Evolutionary conservation across 2,113 vertebrate species (phyloP).

Genomic region (Aix galericulata): DNA sequence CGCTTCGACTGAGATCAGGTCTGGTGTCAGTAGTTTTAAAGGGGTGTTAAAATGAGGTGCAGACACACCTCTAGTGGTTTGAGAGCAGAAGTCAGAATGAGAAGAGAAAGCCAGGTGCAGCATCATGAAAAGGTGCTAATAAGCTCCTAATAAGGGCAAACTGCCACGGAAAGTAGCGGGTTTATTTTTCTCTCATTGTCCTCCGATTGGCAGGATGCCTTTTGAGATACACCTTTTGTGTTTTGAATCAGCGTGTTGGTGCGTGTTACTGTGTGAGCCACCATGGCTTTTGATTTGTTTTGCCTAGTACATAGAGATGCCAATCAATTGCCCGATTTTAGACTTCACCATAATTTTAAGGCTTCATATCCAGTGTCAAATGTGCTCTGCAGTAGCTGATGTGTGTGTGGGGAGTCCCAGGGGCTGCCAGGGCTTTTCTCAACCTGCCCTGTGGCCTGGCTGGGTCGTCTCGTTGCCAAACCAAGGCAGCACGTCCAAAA

Average conservation of each 20-base stretch:
- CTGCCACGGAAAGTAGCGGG: background rate
- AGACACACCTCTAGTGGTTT: background rate
- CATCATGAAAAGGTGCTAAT: background rate
- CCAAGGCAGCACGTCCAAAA: background rate
- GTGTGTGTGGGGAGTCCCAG: background rate
- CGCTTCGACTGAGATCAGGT: background rate
- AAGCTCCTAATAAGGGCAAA: background rate
- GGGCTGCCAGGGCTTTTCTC: background rate
- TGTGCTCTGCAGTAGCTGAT: background rate
- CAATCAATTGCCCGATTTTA: background rate
- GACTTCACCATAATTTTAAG: background rate
- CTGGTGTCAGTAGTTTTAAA: background rate
- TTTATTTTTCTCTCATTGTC: background rate
- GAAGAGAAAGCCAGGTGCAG: background rate
- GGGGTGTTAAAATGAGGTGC: background rate
- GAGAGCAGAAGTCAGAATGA: background rate
- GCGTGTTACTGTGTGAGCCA: background rate
- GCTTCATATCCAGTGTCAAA: accelerated
- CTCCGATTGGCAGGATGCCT: background rate
- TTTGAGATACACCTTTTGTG: background rate
- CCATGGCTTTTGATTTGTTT: background rate
- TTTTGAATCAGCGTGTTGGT: background rate
- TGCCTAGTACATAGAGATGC: background rate
- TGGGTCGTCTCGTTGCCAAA: background rate
- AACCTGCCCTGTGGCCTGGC: background rate